Conservation (phyloP, 2,888 invertebrate species). For the Drosophila incognita region DNA sequence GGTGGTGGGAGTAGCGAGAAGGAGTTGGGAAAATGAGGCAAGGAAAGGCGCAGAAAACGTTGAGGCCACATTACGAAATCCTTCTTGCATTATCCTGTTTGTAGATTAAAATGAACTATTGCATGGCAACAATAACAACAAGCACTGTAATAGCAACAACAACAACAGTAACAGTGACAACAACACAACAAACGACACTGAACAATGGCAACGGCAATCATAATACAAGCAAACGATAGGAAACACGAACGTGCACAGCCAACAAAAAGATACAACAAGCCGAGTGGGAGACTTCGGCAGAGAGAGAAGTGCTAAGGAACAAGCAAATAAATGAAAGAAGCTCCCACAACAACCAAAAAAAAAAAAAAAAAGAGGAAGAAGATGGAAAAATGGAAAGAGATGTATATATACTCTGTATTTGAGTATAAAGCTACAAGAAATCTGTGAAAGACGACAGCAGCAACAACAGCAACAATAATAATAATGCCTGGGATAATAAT, state of each 20-base stretch:
- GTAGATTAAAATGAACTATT: constrained; percentile 81
- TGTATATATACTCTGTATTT: constrained; percentile 22
- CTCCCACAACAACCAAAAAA: constrained; percentile 17
- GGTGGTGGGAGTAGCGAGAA: background rate
- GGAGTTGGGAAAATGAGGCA: constrained; percentile 8
- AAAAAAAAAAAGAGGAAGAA: background rate
- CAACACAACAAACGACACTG: constrained; percentile 49
- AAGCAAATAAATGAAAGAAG: constrained; percentile 46
- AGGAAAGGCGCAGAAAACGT: constrained; percentile 41
- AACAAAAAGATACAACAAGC: constrained; percentile 27
- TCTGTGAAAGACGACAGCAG: constrained; percentile 66
- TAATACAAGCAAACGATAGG: constrained; percentile 76
- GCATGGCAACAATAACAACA: constrained; percentile 61
- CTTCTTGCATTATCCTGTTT: constrained; percentile 79
- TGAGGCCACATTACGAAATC: constrained; percentile 74
- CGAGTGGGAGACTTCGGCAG: constrained; percentile 1
- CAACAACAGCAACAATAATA: constrained; percentile 50
- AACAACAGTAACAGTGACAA: constrained; percentile 18
- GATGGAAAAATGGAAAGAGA: constrained; percentile 13
- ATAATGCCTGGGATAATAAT: constrained; percentile 80
- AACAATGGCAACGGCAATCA: constrained; percentile 73
- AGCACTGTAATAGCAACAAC: constrained; percentile 23
- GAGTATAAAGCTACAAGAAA: constrained; percentile 53
- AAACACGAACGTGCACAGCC: constrained; percentile 69
- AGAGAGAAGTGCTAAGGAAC: constrained; percentile 49